Evolutionary conservation across 2,113 vertebrate species (phyloP).

Genomic region (Panthera tigris): DNA sequence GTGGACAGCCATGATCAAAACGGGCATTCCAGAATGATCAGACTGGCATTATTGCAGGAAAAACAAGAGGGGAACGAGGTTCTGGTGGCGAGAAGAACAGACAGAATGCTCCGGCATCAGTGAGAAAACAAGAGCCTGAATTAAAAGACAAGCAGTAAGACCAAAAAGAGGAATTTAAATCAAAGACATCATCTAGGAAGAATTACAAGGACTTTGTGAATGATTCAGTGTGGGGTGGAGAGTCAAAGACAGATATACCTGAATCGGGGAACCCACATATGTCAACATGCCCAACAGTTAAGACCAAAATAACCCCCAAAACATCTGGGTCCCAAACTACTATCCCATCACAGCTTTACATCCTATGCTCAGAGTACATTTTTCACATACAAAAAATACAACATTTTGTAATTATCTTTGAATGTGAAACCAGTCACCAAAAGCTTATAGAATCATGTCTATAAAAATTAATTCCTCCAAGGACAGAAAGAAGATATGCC

Average conservation of each 20-base stretch:
- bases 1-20: not conserved
- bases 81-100: not conserved
- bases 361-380: not conserved
- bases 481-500: not conserved
- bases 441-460: conserved; percentile 8
- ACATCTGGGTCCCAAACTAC: not conserved
- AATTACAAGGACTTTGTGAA: not conserved
- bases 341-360: not conserved
- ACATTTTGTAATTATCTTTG: conserved; percentile 16
- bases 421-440: conserved; percentile 16
- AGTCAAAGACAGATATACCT: not conserved
- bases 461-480: conserved; percentile 3
- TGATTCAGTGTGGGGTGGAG: not conserved
- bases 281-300: not conserved
- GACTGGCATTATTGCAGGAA: not conserved
- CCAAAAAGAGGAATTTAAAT: not conserved
- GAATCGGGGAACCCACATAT: not conserved
- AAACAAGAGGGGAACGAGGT: not conserved
- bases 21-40: not conserved
- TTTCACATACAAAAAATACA: not conserved
- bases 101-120: not conserved
- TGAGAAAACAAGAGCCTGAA: not conserved
- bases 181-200: not conserved
- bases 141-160: not conserved
- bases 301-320: not conserved